These are phyloP conservation scores for Alca torda DNA, from an alignment of 2,797 vertebrate genomes.

Conservation along the genomic window DNA sequence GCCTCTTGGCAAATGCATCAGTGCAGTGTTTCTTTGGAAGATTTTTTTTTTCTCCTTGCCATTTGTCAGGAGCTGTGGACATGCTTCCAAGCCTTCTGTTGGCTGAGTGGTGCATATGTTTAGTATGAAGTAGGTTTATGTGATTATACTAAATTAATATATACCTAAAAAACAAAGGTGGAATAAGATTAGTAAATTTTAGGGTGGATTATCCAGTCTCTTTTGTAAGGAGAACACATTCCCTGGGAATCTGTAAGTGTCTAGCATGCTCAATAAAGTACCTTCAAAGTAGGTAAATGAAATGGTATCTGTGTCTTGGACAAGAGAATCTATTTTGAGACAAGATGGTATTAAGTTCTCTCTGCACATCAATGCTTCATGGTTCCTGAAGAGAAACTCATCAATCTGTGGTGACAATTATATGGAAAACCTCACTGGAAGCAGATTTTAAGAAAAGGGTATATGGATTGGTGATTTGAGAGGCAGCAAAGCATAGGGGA, in stretches of 20 bases:
- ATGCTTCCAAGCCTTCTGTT: not conserved
- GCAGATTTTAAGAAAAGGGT: conserved; percentile 42
- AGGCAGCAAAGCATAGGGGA: conserved; percentile 40
- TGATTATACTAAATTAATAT: not conserved
- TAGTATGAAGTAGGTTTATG: not conserved
- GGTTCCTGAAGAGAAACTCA: conserved; percentile 40
- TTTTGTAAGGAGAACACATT: not conserved
- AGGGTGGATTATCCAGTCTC: not conserved
- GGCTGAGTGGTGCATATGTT: not conserved
- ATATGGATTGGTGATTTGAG: not conserved
- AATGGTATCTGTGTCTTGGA: not conserved
- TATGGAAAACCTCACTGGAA: conserved; percentile 24
- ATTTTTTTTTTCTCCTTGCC: not conserved
- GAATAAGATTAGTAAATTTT: not conserved
- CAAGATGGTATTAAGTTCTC: not conserved
- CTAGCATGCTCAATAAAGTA: not conserved
- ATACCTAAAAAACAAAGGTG: not conserved
- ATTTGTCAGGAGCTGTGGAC: not conserved
- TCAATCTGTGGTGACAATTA: conserved; percentile 54
- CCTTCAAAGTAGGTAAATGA: not conserved
- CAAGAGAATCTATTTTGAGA: not conserved
- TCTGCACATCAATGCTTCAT: not conserved
- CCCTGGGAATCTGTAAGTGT: not conserved
- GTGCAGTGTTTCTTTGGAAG: not conserved
- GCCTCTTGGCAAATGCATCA: not conserved